Evolutionary conservation across 2,797 vertebrate species (phyloP), one percentile per base, ranked within the genome.

Genomic region (Premnoplex brunnescens): DNA sequence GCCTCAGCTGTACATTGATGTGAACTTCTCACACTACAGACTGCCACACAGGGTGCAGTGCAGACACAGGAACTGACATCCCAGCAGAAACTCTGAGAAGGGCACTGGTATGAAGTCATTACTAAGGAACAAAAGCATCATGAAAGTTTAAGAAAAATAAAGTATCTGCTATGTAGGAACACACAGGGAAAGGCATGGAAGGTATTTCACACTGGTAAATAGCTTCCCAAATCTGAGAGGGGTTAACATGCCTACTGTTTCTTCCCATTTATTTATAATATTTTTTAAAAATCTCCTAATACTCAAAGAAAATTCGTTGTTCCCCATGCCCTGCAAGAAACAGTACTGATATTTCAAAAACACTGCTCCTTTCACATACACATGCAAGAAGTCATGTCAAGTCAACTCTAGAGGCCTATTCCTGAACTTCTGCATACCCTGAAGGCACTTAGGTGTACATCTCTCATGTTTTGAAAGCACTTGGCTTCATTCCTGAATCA

Each of bases 391-490:
- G 68, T 5, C 60, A 93, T 27, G 54, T 41, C 62, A 84, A 73
- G 44, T 82, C 75, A 84, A 41, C 14, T 46, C 52, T 18, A 68
- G 34, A 71, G 94, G 95, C 80, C 76, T 84, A 32, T 12, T 60
- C 55, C 60, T 93, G 89, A 96, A 92, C 76, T 72, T 80, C 52
- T 66, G 71, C 73, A 85, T 69, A 73, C 37, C 77, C 64, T 69
- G 39, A 81, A 91, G 49, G 86, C 62, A 89, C 30, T 58, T 82
- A 34, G 16, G 46, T 60, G 48, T 51, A 43, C 23, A 63, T 64
- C 37, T 62, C 73, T 59, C 41, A 19, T 52, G 51, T 79, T 95
- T 44, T 89, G 80, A 91, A 92, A 59, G 67, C 22, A 37, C 13
- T 75, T 93, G 77, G 93, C 69, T 91, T 90, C 66, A 36, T 55